Base-by-base conservation (phyloP, 1,140 invertebrate genomes). In the Anoplophora glabripennis region DNA sequence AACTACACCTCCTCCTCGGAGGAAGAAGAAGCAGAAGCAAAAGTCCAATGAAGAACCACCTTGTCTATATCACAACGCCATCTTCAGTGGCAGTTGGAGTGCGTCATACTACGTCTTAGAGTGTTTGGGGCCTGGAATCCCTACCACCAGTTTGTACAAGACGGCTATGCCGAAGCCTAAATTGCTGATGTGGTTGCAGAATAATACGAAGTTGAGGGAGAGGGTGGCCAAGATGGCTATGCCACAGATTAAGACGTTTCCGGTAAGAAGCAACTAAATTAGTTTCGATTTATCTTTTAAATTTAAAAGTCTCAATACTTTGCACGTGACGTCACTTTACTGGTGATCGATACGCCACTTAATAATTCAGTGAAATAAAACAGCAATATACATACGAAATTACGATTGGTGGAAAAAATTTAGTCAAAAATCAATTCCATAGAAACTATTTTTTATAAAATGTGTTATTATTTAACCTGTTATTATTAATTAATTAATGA, bases 71-170 rank as follows among this genome's bases (percentile, higher is more conserved):
- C 85, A 90, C 72, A 88, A 86, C 57, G 89, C 85, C 0, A 81
- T 85, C 60, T 94, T 66, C 41, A 65, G 64, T 57, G 54, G 95
- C 76, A 91, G 89, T 51, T 80, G 84, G 0, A 79, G 80, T 48
- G 78, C 79, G 44, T 82, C 82, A 12, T 74, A 80, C 67, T 93
- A 86, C 75, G 92, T 92, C 61, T 80, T 94, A 36, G 89, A 93
- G 72, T 96, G 94, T 72, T 77, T 92, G 14, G 93, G 93, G 0
- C 93, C 93, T 0, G 64, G 87, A 1, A 83, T 95, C 37, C 93
- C 93, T 0, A 87, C 82, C 10, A 86, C 86, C 42, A 80, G 80
- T 12, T 79, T 95, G 8, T 87, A 86, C 69, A 82, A 81, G 68
- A 82, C 81, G 35, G 78, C 79, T 47, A 74, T 83, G 37, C 82